Percentiles rank a stretch among this genome's conserved stretches.
phyloP scores from a whole-genome alignment of 1,140 invertebrate species.

The Copidosoma floridanum region DNA sequence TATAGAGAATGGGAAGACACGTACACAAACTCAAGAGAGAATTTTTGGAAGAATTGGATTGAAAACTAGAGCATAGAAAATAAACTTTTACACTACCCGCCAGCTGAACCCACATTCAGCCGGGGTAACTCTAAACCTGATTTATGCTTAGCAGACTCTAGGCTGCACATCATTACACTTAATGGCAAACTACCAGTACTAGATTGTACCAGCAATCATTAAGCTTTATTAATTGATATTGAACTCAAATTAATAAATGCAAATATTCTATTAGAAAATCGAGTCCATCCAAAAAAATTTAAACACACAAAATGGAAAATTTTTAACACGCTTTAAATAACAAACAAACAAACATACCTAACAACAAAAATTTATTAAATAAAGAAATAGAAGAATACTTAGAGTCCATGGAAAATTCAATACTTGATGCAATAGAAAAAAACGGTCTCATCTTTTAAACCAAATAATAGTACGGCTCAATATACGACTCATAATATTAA shows the following conservation, averaged over 20 bases:
- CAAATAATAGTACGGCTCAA: no score
- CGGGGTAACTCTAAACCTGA: not conserved
- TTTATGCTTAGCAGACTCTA: not conserved
- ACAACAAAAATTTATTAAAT: not conserved
- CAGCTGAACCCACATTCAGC: constrained; percentile 7
- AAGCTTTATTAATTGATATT: not conserved
- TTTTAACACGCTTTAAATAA: not conserved
- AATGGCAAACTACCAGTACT: not conserved
- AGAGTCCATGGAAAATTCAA: no score
- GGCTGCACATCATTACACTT: not conserved
- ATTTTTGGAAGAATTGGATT: constrained; percentile 21
- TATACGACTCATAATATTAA: no score
- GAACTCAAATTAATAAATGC: not conserved
- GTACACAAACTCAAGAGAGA: not conserved
- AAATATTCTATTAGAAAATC: not conserved
- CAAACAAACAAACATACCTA: not conserved
- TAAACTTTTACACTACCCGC: not conserved
- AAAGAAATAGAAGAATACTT: no score
- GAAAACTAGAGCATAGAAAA: not conserved
- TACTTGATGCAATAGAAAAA: no score
- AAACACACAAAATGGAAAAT: not conserved
- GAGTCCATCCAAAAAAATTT: not conserved
- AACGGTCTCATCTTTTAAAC: no score
- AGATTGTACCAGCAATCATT: not conserved
- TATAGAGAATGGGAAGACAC: not conserved